Base-by-base conservation (phyloP, 1,140 invertebrate species). In the Drosophila prosaltans region DNA sequence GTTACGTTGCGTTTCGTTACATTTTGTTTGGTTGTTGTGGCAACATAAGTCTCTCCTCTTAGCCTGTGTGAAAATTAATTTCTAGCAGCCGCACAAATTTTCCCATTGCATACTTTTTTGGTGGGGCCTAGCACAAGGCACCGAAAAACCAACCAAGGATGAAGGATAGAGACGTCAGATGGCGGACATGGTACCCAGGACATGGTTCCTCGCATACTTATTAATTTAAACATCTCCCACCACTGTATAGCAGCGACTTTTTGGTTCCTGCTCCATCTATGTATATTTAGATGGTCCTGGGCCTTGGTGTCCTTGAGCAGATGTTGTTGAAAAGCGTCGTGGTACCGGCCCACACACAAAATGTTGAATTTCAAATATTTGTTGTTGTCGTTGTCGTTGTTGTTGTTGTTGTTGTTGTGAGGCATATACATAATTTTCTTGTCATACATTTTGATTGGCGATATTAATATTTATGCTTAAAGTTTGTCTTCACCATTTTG, bases 361-460 rank as follows among this genome's bases (percentile, higher is more conserved):
- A 30, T 26, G 9, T 51, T 64, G 61, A 48, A 48, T 64, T 64
- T 64, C 24, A 45, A 45, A 64, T 64, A 48, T 64, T 45, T 64
- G 21, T 73, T 55, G 54, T 32, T 62, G 41, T 41, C 59, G 10
- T 62, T 39, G 45, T 59, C 58, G 62, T 40, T 51, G 40, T 36
- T 54, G 39, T 55, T 32, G 28, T 55, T 32, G 28, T 24, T 41
- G 68, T 65, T 78, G 28, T 43, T 48, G n/a, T 65, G 32, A 40
- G 32, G 36, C 9, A 10, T 54, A 59, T 55, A 77, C 80, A 89
- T 83, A 88, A 83, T 89, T 88, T 88, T 48, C 72, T 74, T 88
- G 83, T 89, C 83, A 88, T 85, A 85, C 74, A 75, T 81, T 86
- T 86, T 86, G 74, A 85, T 85, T 86, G 82, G 32, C 60, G 36